These are phyloP conservation scores for Heliconius melpomene DNA, from an alignment of 1,140 invertebrate genomes.

Conservation along the genomic window DNA sequence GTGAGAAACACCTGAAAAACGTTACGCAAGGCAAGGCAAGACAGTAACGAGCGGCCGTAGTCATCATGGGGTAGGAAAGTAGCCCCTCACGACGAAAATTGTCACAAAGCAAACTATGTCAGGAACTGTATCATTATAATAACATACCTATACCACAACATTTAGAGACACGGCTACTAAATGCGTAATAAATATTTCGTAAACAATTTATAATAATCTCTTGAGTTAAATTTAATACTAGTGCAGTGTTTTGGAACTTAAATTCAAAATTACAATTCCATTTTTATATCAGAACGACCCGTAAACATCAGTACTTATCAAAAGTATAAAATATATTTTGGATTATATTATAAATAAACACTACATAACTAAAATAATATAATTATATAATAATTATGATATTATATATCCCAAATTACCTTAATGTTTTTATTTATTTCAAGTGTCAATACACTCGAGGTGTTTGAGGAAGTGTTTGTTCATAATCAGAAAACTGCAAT, in stretches of 20 bases:
- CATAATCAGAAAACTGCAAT: conserved; percentile 61
- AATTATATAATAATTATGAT: not conserved
- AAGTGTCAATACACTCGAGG: conserved; percentile 17
- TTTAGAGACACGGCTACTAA: not conserved
- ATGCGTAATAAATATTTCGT: not conserved
- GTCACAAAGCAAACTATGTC: conserved; percentile 73
- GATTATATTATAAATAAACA: no score
- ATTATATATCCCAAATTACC: not conserved
- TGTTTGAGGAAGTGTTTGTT: conserved; percentile 48
- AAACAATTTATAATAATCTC: not conserved
- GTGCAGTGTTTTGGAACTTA: no score
- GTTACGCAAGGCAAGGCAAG: conserved; percentile 55
- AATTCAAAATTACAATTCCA: no score
- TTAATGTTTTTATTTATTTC: not conserved
- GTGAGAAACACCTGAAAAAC: conserved; percentile 53
- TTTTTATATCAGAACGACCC: no score
- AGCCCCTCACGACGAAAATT: conserved; percentile 72
- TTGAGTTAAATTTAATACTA: no score
- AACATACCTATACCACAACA: conserved; percentile 42
- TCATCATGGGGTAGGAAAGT: conserved; percentile 67
- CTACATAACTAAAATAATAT: no score
- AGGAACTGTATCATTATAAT: conserved; percentile 72
- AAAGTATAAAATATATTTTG: no score
- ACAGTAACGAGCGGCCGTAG: conserved; percentile 76
- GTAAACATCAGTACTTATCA: no score